These are phyloP conservation scores for Toxonevra muliebris DNA, from an alignment of 2,888 invertebrate species.

Conservation along the genomic window DNA sequence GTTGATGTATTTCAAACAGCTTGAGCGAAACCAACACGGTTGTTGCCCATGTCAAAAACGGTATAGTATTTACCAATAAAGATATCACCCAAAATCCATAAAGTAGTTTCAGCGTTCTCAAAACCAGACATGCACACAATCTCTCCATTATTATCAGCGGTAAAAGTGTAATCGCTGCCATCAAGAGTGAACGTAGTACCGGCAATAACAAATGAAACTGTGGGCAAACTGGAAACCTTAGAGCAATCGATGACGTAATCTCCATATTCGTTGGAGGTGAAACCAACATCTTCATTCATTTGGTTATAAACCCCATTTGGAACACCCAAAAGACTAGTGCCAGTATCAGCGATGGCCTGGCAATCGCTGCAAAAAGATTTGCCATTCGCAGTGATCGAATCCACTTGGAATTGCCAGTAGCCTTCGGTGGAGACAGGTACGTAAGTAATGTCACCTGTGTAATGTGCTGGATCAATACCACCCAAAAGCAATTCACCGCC, in stretches of 20 bases:
- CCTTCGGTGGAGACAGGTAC: slow-evolving; percentile 81
- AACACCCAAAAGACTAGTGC: slow-evolving; percentile 94
- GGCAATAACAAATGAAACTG: slow-evolving; percentile 77
- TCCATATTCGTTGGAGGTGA: slow-evolving; percentile 68
- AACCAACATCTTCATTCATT: slow-evolving; percentile 82
- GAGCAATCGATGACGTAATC: slow-evolving; percentile 75
- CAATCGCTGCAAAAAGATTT: slow-evolving; percentile 76
- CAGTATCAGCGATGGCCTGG: slow-evolving; percentile 94
- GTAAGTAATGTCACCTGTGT: slow-evolving; percentile 72
- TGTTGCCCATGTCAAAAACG: slow-evolving; percentile 87
- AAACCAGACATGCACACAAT: slow-evolving; percentile 89
- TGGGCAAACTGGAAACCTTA: slow-evolving; percentile 78
- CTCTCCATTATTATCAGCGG: slow-evolving; percentile 59
- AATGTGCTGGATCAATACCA: slow-evolving; percentile 89
- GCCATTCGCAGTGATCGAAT: slow-evolving; percentile 69
- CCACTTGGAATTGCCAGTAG: slow-evolving; percentile 97
- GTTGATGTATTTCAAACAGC: slow-evolving; percentile 63
- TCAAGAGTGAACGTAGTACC: slow-evolving; percentile 79
- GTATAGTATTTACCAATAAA: slow-evolving; percentile 96
- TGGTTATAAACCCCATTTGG: slow-evolving; percentile 77
- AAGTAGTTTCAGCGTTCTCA: slow-evolving; percentile 72
- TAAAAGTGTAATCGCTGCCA: slow-evolving; percentile 80
- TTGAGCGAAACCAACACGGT: slow-evolving; percentile 86
- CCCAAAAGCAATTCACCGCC: slow-evolving; percentile 92
- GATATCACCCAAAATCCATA: slow-evolving; percentile 97